Evolutionary conservation across 2,113 vertebrate species (phyloP).

Genomic region (Ciconia boyciana): DNA sequence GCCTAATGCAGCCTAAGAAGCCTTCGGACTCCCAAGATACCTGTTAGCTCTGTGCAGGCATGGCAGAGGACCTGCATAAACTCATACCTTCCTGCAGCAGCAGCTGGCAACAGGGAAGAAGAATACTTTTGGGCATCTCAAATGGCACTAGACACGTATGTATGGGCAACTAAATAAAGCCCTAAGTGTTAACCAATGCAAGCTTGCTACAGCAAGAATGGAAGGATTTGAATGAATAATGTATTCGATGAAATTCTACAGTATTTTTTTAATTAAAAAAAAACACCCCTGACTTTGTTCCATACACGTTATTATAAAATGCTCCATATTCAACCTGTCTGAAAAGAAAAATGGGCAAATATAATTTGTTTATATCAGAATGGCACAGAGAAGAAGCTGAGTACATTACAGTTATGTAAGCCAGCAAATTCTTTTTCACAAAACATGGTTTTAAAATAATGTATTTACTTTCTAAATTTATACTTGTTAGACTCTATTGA

Average conservation of each 20-base stretch:
- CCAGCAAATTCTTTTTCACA: not conserved
- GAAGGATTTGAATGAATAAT: not conserved
- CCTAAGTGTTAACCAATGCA: not conserved
- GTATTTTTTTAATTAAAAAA: not conserved
- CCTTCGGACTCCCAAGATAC: not conserved
- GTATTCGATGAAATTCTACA: not conserved
- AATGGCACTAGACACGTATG: not conserved
- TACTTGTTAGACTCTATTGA: not conserved
- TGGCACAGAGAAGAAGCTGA: not conserved
- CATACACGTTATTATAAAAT: not conserved
- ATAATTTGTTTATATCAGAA: not conserved
- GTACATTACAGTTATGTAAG: not conserved
- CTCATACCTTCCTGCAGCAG: not conserved
- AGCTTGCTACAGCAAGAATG: not conserved
- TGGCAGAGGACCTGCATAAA: accelerated
- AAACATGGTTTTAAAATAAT: not conserved
- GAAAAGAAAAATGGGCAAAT: not conserved
- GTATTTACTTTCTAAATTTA: not conserved
- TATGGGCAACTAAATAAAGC: not conserved
- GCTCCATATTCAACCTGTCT: not conserved
- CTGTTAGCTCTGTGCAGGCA: not conserved
- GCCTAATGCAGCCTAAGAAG: not conserved
- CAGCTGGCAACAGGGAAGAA: not conserved
- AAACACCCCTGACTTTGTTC: not conserved
- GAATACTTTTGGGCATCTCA: not conserved